These are phyloP conservation scores for Stictonetta naevosa DNA, from an alignment of 2,113 vertebrate genomes.

Conservation along the genomic window DNA sequence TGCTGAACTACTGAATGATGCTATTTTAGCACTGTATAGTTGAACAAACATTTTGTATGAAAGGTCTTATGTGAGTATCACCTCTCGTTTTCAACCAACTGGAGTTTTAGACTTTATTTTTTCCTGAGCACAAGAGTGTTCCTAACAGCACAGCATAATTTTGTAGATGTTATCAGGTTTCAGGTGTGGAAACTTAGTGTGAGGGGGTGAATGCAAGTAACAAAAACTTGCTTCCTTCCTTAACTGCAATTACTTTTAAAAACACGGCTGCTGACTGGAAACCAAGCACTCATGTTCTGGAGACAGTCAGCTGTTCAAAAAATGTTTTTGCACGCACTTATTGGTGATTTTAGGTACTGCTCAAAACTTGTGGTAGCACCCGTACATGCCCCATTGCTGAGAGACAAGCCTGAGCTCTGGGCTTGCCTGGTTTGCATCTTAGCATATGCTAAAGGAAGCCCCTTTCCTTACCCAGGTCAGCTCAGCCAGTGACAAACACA, in stretches of 20 bases:
- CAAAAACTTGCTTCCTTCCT: background rate
- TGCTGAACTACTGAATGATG: conserved; percentile 28
- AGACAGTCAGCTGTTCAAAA: background rate
- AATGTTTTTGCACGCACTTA: background rate
- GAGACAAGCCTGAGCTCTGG: background rate
- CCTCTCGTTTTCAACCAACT: background rate
- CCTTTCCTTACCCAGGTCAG: background rate
- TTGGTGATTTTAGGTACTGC: background rate
- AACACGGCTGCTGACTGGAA: background rate
- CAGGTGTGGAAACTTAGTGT: background rate
- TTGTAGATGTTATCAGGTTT: background rate
- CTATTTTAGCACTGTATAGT: conserved; percentile 61
- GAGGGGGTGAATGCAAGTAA: background rate
- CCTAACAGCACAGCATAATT: background rate
- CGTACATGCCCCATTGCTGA: background rate
- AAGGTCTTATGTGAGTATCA: background rate
- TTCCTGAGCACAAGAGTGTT: background rate
- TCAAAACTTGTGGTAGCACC: background rate
- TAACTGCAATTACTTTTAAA: background rate
- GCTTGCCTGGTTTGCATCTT: background rate
- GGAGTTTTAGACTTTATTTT: background rate
- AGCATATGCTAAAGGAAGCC: background rate
- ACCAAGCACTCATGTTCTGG: background rate
- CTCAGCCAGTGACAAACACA: background rate
- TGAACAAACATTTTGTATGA: conserved; percentile 51